These are phyloP conservation scores for Amphiduros pacificus DNA, from an alignment of 2,888 invertebrate species.

Conservation along the genomic window DNA sequence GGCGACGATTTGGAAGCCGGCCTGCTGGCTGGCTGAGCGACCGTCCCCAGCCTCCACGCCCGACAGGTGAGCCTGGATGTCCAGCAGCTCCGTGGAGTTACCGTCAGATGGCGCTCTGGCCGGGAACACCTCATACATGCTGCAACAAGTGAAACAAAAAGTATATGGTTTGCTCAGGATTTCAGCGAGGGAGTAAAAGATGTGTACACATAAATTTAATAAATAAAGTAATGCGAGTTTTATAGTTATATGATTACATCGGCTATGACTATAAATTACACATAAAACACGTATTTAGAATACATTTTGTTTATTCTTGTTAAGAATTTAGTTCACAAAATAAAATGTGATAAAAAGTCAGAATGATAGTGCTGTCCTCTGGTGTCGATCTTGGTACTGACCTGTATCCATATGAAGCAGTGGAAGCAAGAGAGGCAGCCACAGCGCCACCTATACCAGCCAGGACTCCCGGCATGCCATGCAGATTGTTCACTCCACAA, in stretches of 20 bases:
- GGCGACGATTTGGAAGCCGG: slow-evolving; percentile 45
- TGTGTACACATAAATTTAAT: no score
- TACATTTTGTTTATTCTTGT: no score
- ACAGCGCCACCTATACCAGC: slow-evolving; percentile 79
- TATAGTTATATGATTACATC: no score
- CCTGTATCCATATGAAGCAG: slow-evolving; percentile 25
- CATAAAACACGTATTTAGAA: no score
- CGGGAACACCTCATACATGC: slow-evolving; percentile 64
- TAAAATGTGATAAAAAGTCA: no score
- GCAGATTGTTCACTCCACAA: slow-evolving; percentile 96
- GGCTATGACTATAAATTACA: no score
- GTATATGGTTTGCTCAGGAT: not conserved
- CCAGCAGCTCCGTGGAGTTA: slow-evolving; percentile 42
- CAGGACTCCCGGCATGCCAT: slow-evolving; percentile 90
- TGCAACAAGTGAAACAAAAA: slow-evolving; percentile 32
- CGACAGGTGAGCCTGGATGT: slow-evolving; percentile 19
- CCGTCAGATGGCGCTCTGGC: slow-evolving; percentile 64
- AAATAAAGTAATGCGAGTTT: no score
- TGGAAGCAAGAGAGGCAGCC: slow-evolving; percentile 66
- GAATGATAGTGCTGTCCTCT: no score
- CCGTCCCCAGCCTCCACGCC: slow-evolving; percentile 17
- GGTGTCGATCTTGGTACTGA: no score
- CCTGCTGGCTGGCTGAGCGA: slow-evolving; percentile 35
- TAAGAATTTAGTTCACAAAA: no score
- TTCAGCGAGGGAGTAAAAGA: no score